Evolutionary conservation across 2,888 invertebrate genomes (phyloP).

Genomic region (Epistrophe eligans): DNA sequence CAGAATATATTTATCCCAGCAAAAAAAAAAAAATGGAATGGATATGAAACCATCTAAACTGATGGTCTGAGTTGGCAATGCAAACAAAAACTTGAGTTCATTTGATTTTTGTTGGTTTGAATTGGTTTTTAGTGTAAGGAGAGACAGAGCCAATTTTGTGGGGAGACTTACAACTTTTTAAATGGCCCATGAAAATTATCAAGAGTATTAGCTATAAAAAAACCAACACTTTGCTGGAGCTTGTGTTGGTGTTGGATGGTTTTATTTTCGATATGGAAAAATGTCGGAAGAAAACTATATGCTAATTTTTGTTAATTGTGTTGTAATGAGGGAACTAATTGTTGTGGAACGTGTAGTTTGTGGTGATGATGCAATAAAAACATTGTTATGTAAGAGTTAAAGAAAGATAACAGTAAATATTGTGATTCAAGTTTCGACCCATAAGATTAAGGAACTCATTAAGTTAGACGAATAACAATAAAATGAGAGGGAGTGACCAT

Average conservation of each 20-base stretch:
- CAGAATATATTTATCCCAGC: conserved; percentile 32
- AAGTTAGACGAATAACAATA: no score
- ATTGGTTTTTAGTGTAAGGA: conserved; percentile 37
- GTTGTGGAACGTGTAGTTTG: conserved; percentile 58
- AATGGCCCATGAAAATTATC: conserved; percentile 83
- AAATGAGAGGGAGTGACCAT: no score
- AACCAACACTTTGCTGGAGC: background rate
- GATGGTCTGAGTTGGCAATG: conserved; percentile 25
- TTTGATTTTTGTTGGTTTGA: conserved; percentile 65
- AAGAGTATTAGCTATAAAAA: conserved; percentile 60
- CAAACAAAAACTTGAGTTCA: conserved; percentile 63
- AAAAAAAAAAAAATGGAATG: conserved; percentile 13
- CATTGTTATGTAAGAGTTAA: background rate
- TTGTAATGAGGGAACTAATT: conserved; percentile 52
- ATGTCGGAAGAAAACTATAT: conserved; percentile 16
- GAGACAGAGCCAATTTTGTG: conserved; percentile 63
- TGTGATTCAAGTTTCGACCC: no score
- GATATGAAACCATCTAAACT: conserved; percentile 22
- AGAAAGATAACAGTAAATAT: background rate
- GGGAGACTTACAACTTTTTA: conserved; percentile 77
- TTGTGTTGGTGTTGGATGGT: conserved; percentile 1
- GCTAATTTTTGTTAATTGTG: conserved; percentile 48
- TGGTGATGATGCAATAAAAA: background rate
- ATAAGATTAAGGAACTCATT: no score
- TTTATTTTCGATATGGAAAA: conserved; percentile 8